A percentile compares a stretch with the other conserved stretches of the same genome.
Conservation (phyloP, 2,113 vertebrate species). For the Phaetusa simplex region DNA sequence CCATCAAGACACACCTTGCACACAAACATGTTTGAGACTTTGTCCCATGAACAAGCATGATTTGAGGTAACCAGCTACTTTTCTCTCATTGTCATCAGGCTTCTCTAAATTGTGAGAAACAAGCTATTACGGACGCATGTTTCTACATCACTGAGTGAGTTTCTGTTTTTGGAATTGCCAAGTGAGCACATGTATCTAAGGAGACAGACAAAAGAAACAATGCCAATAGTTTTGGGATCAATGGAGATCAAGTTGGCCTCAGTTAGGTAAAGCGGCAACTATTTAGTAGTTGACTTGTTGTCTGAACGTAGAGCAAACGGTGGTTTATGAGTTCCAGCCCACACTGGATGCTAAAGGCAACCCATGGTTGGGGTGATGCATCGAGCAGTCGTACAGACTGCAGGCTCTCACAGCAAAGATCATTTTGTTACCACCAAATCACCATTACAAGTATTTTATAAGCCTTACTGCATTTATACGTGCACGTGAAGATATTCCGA, state of each 20-base stretch:
- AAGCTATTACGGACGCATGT: not conserved
- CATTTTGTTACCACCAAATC: not conserved
- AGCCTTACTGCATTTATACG: not conserved
- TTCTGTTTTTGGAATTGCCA: not conserved
- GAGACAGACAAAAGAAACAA: not conserved
- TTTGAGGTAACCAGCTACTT: not conserved
- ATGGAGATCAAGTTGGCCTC: not conserved
- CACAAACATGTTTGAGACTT: not conserved
- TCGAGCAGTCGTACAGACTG: not conserved
- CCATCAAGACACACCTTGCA: not conserved
- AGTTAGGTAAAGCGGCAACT: not conserved
- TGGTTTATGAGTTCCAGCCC: not conserved
- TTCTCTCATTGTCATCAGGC: not conserved
- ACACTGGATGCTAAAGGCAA: not conserved
- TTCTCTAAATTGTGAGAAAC: not conserved
- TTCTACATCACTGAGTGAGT: not conserved
- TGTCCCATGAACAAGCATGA: not conserved
- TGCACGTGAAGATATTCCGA: not conserved
- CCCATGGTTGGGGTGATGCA: not conserved
- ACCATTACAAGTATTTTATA: not conserved
- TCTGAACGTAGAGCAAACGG: not conserved
- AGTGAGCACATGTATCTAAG: not conserved
- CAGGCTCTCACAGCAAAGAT: not conserved
- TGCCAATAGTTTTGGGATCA: not conserved
- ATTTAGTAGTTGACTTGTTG: rapidly evolving